A percentile compares a stretch with the other conserved stretches of the same genome.
These are phyloP conservation scores for Pangasius krempfi DNA, from an alignment of 2,797 vertebrate genomes.

Conservation along the genomic window DNA sequence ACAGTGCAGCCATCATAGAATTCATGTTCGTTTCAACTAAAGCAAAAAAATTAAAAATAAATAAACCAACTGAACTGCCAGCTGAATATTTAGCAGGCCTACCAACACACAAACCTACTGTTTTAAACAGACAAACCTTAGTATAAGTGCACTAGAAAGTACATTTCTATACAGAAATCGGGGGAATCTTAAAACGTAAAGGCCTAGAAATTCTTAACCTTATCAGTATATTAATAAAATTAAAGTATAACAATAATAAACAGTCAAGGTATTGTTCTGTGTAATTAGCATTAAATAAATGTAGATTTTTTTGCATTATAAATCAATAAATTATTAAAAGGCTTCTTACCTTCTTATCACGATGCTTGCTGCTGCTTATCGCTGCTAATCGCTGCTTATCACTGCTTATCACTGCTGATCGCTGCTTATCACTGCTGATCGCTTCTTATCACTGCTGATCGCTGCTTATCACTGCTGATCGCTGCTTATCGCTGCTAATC, in stretches of 20 bases:
- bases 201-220: neutral
- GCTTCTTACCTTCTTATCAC: neutral
- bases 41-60: no score
- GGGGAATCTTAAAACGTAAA: neutral
- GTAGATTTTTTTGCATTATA: neutral
- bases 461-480: no score
- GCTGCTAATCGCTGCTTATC: neutral
- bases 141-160: neutral
- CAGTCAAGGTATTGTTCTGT: neutral
- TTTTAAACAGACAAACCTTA: neutral
- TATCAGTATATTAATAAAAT: no score
- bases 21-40: no score
- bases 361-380: neutral
- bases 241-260: no score
- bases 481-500: neutral
- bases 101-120: neutral
- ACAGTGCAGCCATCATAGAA: no score
- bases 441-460: no score
- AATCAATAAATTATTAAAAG: neutral
- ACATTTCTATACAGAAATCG: neutral
- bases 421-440: no score
- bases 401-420: no score
- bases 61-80: neutral
- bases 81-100: neutral
- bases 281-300: neutral